Evolutionary conservation across 2,797 vertebrate genomes (phyloP), one percentile per base, ranked within the genome.

Genomic region (Eurystomus glaucurus): DNA sequence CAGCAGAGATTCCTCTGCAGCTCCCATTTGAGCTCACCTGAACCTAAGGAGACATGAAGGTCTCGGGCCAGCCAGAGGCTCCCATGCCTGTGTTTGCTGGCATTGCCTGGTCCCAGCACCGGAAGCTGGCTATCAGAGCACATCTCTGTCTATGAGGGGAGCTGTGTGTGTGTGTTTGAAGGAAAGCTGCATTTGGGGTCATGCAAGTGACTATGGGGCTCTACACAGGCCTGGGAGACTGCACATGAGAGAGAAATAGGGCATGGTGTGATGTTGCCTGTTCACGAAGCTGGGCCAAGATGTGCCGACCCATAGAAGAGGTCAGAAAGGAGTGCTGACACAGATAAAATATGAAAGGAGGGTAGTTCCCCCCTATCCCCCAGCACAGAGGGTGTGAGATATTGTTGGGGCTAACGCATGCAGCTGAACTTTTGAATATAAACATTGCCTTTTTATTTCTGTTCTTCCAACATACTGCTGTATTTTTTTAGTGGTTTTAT

Each of bases 121-220:
- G 58, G 35, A 10, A 61, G 58, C 19, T 65, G 71, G 11, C 52
- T n/a, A 1, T 0, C 14, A 20, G 46, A 76, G 28, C 0, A 0
- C 25, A 43, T 11, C 37, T 62, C 16, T 58, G 19, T 8, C 72
- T 37, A 0, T 0, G 0, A 3, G 39, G 14, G 46, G 23, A 66
- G 6, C 52, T 78, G 25, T 5, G 14, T 5, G 0, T 5, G 0
- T 1, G 1, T 8, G 4, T 11, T 41, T 10, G 58, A 39, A 62
- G 54, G 13, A 60, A 37, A 79, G n/a, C 37, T 52, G 31, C 54
- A 3, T 41, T 31, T 60, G 21, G 51, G 50, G 22, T 13, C 37
- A 16, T 14, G 45, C 9, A 64, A 35, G 25, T 16, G 41, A 3
- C 29, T 25, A 1, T 2, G 21, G 28, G 45, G 12, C 37, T 8